These are phyloP conservation scores for Sabellastarte sp. DNA, from an alignment of 2,888 invertebrate genomes.

Conservation along the genomic window DNA sequence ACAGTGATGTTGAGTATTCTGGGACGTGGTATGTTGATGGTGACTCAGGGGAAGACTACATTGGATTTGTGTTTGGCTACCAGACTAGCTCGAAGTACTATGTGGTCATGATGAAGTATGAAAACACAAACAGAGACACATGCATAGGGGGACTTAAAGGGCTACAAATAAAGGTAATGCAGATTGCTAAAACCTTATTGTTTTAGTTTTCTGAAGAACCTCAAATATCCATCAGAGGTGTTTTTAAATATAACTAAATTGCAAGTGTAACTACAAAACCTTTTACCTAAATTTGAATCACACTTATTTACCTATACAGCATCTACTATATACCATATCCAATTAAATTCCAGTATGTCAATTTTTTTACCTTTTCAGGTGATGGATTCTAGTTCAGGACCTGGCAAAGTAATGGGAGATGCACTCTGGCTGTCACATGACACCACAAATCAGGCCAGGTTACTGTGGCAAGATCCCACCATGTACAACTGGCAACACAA, in stretches of 20 bases:
- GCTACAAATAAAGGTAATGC: too few relatives aligned
- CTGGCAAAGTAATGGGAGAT: conserved; percentile 29
- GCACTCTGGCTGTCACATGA: conserved; percentile 40
- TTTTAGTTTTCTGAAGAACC: too few relatives aligned
- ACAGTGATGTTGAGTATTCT: conserved; percentile 38
- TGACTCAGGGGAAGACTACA: conserved; percentile 32
- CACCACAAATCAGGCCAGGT: conserved; percentile 25
- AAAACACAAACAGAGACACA: conserved; percentile 14
- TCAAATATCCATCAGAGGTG: too few relatives aligned
- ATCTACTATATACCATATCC: too few relatives aligned
- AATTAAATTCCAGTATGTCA: too few relatives aligned
- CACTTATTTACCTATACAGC: too few relatives aligned
- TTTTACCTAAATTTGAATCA: too few relatives aligned
- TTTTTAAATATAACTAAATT: too few relatives aligned
- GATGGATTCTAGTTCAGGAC: conserved; percentile 35
- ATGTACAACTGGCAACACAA: conserved; percentile 36
- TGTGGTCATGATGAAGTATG: conserved; percentile 38
- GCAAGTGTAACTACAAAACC: too few relatives aligned
- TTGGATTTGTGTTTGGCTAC: conserved; percentile 48
- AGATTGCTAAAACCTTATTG: too few relatives aligned
- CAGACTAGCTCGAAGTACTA: conserved; percentile 64
- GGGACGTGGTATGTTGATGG: conserved; percentile 40
- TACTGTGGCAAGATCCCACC: conserved; percentile 42
- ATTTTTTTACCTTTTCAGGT: too few relatives aligned
- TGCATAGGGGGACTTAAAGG: too few relatives aligned